Evolutionary conservation across 2,888 invertebrate species (phyloP).

Genomic region (Trichopria drosophilae): DNA sequence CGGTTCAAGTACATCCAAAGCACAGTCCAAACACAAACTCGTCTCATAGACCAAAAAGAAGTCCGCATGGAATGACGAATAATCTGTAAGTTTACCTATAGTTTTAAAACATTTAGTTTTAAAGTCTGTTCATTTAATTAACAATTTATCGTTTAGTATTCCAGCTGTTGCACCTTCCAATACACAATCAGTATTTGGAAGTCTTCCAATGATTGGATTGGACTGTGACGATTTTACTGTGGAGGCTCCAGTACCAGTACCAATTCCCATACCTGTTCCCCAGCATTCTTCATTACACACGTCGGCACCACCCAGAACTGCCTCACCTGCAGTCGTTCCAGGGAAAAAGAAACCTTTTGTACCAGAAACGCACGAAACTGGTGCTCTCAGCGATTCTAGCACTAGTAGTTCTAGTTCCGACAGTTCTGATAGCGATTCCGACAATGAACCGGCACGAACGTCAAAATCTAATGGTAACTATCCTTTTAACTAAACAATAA

Average conservation of each 20-base stretch:
- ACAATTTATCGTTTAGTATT: conserved; percentile 59
- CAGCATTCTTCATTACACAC: conserved; percentile 53
- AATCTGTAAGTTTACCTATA: conserved; percentile 12
- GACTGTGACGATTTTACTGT: conserved; percentile 62
- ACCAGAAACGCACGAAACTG: conserved; percentile 32
- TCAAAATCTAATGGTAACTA: conserved; percentile 46
- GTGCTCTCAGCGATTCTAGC: conserved; percentile 52
- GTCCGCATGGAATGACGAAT: conserved; percentile 43
- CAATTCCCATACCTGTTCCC: conserved; percentile 20
- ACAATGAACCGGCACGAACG: conserved; percentile 47
- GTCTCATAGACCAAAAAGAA: conserved; percentile 49
- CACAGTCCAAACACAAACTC: conserved; percentile 48
- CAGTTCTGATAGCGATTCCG: conserved; percentile 61
- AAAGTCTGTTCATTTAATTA: not conserved
- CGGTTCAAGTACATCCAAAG: conserved; percentile 47
- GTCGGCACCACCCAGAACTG: conserved; percentile 33
- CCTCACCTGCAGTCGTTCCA: conserved; percentile 26
- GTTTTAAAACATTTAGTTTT: not conserved
- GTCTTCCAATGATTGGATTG: conserved; percentile 74
- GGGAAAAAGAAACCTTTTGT: conserved; percentile 29
- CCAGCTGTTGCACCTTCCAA: conserved; percentile 62
- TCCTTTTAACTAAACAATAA: conserved; percentile 1
- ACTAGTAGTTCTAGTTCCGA: conserved; percentile 55
- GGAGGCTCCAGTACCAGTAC: conserved; percentile 35
- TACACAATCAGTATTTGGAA: conserved; percentile 72